Conservation (phyloP, 1,140 invertebrate genomes). For the Papilio glaucus region DNA sequence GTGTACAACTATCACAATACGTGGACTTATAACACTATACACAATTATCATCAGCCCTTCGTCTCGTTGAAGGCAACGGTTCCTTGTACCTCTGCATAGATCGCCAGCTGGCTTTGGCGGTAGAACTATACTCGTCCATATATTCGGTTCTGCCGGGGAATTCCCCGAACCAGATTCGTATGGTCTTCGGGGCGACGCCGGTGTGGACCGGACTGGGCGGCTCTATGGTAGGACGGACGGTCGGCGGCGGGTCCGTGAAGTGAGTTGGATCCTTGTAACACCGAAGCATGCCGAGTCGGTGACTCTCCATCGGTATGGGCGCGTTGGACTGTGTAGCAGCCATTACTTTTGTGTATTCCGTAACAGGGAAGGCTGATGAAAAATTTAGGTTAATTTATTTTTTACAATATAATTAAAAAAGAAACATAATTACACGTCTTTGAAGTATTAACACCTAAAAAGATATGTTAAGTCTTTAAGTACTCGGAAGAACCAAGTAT, state of each 20-base stretch:
- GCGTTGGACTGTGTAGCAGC: constrained; percentile 69
- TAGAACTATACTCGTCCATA: constrained; percentile 84
- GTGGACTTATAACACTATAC: constrained; percentile 44
- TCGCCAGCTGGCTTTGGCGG: constrained; percentile 84
- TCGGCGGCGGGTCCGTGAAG: constrained; percentile 65
- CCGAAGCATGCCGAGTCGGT: constrained; percentile 63
- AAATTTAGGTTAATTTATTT: not conserved
- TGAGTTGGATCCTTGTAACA: constrained; percentile 76
- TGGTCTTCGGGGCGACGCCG: constrained; percentile 67
- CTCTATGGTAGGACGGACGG: constrained; percentile 65
- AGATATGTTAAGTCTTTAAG: not conserved
- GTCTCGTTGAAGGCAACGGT: constrained; percentile 84
- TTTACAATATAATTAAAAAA: too few species aligned
- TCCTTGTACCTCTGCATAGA: constrained; percentile 85
- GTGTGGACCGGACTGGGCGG: constrained; percentile 64
- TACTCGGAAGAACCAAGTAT: too few species aligned
- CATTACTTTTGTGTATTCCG: constrained; percentile 69
- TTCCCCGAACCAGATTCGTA: constrained; percentile 80
- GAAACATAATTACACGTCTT: too few species aligned
- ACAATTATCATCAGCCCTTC: constrained; percentile 80
- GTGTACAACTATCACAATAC: not conserved
- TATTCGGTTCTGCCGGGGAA: constrained; percentile 85
- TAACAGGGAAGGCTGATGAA: constrained; percentile 64
- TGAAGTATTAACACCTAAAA: too few species aligned
- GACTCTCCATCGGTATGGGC: constrained; percentile 68